phyloP scores from a whole-genome alignment of 1,140 invertebrate species.

The Gryllus bimaculatus region DNA sequence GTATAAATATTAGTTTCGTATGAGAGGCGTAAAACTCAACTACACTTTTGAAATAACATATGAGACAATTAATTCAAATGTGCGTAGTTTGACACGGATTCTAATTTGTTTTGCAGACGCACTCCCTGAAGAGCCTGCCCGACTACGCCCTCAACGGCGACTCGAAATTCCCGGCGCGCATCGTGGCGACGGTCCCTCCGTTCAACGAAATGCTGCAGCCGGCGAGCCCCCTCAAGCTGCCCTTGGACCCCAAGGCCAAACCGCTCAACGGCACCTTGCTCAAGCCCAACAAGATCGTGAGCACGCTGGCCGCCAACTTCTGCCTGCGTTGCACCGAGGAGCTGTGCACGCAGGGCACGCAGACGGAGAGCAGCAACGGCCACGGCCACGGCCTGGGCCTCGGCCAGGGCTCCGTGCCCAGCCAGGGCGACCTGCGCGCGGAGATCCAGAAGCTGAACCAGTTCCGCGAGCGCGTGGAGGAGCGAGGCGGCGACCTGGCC shows the following conservation, averaged over 20 bases:
- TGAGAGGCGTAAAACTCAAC: no score
- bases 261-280: background rate
- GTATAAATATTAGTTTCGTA: no score
- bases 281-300: background rate
- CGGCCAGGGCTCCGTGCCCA: no score
- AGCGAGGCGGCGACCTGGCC: slow-evolving; percentile 29
- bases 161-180: slow-evolving; percentile 23
- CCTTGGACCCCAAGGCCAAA: slow-evolving; percentile 30
- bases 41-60: no score
- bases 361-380: slow-evolving; percentile 36
- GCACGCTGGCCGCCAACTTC: background rate
- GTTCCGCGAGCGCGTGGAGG: slow-evolving; percentile 44
- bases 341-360: slow-evolving; percentile 39
- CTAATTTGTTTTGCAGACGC: slow-evolving; percentile 26
- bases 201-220: slow-evolving; percentile 24
- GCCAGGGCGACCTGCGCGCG: slow-evolving; percentile 36
- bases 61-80: no score
- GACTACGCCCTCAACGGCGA: slow-evolving; percentile 26
- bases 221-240: slow-evolving; percentile 25
- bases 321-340: slow-evolving; percentile 45
- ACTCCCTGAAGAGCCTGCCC: slow-evolving; percentile 29
- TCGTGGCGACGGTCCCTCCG: slow-evolving; percentile 34
- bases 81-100: no score
- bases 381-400: no score
- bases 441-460: slow-evolving; percentile 46